These are phyloP conservation scores for Chironomus striatipennis DNA, from an alignment of 1,140 invertebrate species.

Conservation along the genomic window DNA sequence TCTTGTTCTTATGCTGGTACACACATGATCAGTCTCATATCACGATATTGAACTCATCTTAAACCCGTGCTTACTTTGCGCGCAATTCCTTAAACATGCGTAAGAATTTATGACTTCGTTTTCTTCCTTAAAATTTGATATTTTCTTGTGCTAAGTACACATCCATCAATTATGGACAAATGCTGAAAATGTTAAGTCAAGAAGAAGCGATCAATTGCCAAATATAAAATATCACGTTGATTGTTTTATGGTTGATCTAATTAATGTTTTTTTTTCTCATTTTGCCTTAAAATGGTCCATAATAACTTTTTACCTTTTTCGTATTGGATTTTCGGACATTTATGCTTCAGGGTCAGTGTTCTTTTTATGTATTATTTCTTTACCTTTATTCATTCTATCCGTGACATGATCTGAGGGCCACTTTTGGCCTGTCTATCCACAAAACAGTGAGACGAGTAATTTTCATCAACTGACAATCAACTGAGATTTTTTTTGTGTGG, in stretches of 20 bases:
- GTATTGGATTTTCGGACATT: background rate
- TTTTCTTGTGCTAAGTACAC: too few relatives aligned
- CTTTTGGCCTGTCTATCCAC: background rate
- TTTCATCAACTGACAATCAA: constrained; percentile 1
- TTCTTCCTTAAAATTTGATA: too few relatives aligned
- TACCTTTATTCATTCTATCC: background rate
- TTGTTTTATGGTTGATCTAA: constrained; percentile 9
- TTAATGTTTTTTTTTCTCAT: background rate
- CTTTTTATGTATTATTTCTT: background rate
- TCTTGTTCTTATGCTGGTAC: background rate
- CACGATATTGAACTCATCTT: constrained; percentile 2
- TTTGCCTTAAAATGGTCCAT: background rate
- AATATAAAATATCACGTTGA: background rate
- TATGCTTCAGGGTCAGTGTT: constrained; percentile 6
- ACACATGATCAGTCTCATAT: background rate
- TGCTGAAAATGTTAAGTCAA: too few relatives aligned
- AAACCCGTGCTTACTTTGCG: background rate
- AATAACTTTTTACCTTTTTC: background rate
- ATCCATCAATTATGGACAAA: too few relatives aligned
- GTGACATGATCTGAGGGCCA: background rate
- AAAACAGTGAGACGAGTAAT: background rate
- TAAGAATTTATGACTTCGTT: background rate
- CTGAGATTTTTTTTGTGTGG: background rate
- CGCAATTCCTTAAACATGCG: background rate
- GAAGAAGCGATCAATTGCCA: background rate